A percentile compares a stretch with the other conserved stretches of the same genome.
Evolutionary conservation across 2,797 vertebrate species (phyloP).

Genomic region (Clarias platycephalus): DNA sequence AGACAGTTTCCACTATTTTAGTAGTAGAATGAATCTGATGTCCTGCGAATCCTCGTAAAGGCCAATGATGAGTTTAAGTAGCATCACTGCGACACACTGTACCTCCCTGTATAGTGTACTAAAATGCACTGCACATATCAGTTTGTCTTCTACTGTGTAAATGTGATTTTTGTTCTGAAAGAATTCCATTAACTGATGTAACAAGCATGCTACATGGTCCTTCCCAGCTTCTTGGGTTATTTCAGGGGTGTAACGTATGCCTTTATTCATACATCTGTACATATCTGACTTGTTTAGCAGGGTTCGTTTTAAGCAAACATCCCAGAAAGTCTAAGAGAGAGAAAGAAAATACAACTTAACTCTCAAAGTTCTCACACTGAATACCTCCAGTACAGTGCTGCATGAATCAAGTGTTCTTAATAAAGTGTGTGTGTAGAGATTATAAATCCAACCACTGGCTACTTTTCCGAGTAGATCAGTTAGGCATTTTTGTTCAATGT

Average conservation of each 20-base stretch:
- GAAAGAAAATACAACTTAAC: neutral
- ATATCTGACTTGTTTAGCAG: conserved; percentile 32
- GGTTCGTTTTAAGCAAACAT: neutral
- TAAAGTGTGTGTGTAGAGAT: conserved; percentile 19
- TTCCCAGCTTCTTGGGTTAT: conserved; percentile 24
- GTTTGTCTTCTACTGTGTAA: conserved; percentile 13
- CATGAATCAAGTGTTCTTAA: conserved; percentile 35
- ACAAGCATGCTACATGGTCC: conserved; percentile 28
- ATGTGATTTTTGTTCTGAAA: conserved; percentile 19
- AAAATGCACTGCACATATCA: conserved; percentile 23
- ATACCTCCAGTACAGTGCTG: conserved; percentile 28
- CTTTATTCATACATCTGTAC: conserved; percentile 34
- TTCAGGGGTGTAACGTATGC: conserved; percentile 33
- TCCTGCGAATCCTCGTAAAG: conserved; percentile 2
- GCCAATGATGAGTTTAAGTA: neutral
- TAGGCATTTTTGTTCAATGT: neutral
- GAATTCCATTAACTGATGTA: conserved; percentile 20
- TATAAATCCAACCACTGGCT: neutral
- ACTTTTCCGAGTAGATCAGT: neutral
- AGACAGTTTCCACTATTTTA: neutral
- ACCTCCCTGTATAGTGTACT: conserved; percentile 13
- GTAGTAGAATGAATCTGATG: neutral
- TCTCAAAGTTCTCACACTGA: conserved; percentile 4
- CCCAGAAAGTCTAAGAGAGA: neutral
- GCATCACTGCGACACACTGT: conserved; percentile 5